Conservation (phyloP, 1,140 invertebrate genomes). For the Drosophila neocordata region DNA sequence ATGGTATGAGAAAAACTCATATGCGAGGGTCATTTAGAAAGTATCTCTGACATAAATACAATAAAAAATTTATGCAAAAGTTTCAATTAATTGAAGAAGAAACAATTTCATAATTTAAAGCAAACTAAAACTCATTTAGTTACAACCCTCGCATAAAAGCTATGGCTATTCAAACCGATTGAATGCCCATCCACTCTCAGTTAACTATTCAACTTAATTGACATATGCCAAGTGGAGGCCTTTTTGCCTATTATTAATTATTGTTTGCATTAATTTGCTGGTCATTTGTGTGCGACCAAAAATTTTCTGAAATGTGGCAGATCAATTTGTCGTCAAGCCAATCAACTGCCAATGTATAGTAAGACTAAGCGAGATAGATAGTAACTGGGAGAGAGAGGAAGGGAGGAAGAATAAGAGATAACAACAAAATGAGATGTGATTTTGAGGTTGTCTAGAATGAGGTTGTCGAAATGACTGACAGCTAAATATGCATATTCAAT, state of each 20-base stretch:
- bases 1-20: not conserved
- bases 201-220: constrained; percentile 46
- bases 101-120: too few species aligned
- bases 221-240: constrained; percentile 33
- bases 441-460: constrained; percentile 2
- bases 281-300: constrained; percentile 4
- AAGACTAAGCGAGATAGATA: not conserved
- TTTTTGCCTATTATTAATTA: constrained; percentile 26
- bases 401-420: not conserved
- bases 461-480: constrained; percentile 44
- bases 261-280: constrained; percentile 16
- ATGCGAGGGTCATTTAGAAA: not conserved
- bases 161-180: not conserved
- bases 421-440: not conserved
- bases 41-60: too few species aligned
- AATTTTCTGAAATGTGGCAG: constrained; percentile 17
- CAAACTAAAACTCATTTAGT: not conserved
- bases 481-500: constrained; percentile 58
- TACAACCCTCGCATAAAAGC: not conserved
- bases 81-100: too few species aligned
- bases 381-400: not conserved
- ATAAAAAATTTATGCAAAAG: too few species aligned
- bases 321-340: constrained; percentile 31
- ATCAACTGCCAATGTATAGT: constrained; percentile 30
- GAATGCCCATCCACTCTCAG: not conserved